These are phyloP conservation scores for Micropoecilia bifurca DNA, from an alignment of 2,797 vertebrate genomes.

Conservation along the genomic window DNA sequence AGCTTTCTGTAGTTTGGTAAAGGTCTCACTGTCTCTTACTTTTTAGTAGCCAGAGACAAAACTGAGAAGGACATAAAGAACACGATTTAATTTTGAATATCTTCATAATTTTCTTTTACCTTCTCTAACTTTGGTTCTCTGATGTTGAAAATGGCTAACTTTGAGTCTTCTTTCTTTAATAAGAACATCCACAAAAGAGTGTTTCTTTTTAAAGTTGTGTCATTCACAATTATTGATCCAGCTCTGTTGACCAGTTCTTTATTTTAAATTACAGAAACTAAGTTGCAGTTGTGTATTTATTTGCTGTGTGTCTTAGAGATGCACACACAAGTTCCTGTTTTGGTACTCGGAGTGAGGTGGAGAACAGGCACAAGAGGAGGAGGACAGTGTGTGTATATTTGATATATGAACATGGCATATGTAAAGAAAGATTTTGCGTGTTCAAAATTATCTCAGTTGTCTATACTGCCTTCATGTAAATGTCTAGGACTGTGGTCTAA, in stretches of 20 bases:
- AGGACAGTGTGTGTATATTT: neutral
- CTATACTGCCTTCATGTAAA: neutral
- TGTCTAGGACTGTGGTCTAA: neutral
- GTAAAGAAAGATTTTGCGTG: neutral
- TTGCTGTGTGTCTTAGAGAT: neutral
- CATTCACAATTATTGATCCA: neutral
- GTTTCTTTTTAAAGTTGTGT: neutral
- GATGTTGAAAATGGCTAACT: neutral
- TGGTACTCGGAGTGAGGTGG: neutral
- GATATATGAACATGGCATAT: neutral
- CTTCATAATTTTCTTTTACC: neutral
- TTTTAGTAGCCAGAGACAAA: neutral
- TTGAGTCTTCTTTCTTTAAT: neutral
- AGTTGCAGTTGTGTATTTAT: neutral
- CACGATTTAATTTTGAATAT: neutral
- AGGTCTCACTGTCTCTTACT: neutral
- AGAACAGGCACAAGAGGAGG: neutral
- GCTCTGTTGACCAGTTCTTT: neutral
- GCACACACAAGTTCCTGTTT: neutral
- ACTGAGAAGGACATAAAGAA: neutral
- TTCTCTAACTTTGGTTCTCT: neutral
- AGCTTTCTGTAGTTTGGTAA: neutral
- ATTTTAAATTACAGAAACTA: neutral
- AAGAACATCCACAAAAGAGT: neutral
- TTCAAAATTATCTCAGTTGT: neutral